Base-by-base conservation (phyloP, 2,888 invertebrate genomes). In the Conus canariensis region DNA sequence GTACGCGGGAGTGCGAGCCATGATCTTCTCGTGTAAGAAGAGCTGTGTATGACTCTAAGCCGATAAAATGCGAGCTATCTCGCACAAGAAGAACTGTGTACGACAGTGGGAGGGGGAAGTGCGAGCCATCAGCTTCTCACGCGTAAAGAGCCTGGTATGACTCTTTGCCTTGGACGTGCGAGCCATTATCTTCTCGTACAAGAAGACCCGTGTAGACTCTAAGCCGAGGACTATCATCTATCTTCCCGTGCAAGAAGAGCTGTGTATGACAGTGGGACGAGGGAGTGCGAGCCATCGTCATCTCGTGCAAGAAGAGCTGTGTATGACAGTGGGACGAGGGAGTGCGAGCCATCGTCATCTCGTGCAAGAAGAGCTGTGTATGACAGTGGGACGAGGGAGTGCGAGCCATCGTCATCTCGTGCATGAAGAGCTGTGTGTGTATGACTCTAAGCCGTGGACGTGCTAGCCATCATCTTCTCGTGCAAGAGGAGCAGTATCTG, bases 11-110 rank as follows among this genome's bases (percentile, higher is more conserved):
- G 19, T 70, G 19, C 4, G 19, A 8, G 19, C 1, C 70, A 22
- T 22, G 0, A 70, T 22, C 19, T 22, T 70, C 19, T 3, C 16
- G 19, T 2, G 22, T 2, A 16, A 64, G 60, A 64, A 64, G 16
- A 14, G 7, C 60, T 64, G 60, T 16, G 2, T 64, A 64, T 60
- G 60, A 60, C 60, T 12, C 30, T 30, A 30, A 30, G 30, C 30
- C 30, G 2, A 30, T 30, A 30, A 30, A 30, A 2, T 30, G 30
- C 45, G 45, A 45, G 45, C 45, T 4, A 45, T 45, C 85, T 58
- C 64, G 10, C 25, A 16, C 45, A 91, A 91, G 67, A 90, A 86
- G 59, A 90, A 90, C 30, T 91, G 87, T 60, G 91, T 91, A 1
- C 91, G 90, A 90, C 14, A 22, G 16, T 70, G 16, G 70, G 70